Base-by-base conservation (phyloP, 2,113 vertebrate species). In the Lophius piscatorius region DNA sequence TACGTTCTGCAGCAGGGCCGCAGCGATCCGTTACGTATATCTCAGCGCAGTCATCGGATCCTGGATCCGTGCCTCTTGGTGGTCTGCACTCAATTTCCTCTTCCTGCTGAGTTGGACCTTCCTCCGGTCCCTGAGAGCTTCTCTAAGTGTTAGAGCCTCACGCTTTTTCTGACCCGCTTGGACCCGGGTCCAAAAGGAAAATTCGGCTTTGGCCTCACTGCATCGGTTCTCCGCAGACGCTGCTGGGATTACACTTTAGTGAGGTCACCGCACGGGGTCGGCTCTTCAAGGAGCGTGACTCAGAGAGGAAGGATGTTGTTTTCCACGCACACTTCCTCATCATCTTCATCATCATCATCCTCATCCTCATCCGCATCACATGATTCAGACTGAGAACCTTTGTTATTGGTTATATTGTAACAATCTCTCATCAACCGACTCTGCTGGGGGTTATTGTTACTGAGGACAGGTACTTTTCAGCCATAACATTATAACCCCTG, bases 31-130 rank as follows among this genome's bases (percentile, higher is more conserved):
- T n/a, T n/a, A n/a, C n/a, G n/a, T n/a, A n/a, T n/a, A n/a, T n/a
- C n/a, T n/a, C n/a, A n/a, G n/a, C n/a, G n/a, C 47, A 78, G 73
- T 76, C 68, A 76, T 80, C 75, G 75, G 74, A 81, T 81, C 50
- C 41, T 70, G 69, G 83, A 72, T 65, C 41, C 60, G 65, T 63
- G 69, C 64, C 56, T 18, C 22, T 5, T 5, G 11, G 65, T 51
- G 44, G 72, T 66, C 82, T 84, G 79, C 47, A 49, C 71, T 84
- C 69, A 74, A 81, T 85, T 84, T 84, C 68, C 70, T 42, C 62
- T 80, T 85, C 73, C 77, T 56, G 44, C 17, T 1, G 9, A 23
- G 20, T 59, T 64, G 49, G 71, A 79, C 63, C 49, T 59, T 26
- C 55, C 50, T 67, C 26, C 49, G 66, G 54, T 62, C 63, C 44